These are phyloP conservation scores for Callimorpha dominula DNA, from an alignment of 2,888 invertebrate species.

Conservation along the genomic window DNA sequence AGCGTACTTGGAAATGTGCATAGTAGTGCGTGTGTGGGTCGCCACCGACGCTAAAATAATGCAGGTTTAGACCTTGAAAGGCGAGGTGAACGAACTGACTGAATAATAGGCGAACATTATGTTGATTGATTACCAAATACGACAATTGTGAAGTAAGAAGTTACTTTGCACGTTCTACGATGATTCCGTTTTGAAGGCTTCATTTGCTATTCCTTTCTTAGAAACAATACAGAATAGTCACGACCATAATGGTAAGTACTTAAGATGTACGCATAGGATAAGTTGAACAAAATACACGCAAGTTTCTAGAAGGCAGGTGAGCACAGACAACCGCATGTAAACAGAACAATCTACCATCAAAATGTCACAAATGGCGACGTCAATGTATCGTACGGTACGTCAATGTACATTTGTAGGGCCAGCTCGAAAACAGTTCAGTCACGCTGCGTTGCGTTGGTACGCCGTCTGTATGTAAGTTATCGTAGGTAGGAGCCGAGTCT, in stretches of 20 bases:
- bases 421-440: constrained; percentile 58
- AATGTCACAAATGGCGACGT: constrained; percentile 75
- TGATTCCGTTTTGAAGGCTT: constrained; percentile 42
- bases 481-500: constrained; percentile 41
- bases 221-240: constrained; percentile 62
- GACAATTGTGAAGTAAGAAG: constrained; percentile 61
- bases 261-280: constrained; percentile 75
- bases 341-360: constrained; percentile 81
- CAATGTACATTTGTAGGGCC: constrained; percentile 67
- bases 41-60: constrained; percentile 74
- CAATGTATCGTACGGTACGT: constrained; percentile 58
- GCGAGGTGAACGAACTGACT: constrained; percentile 75
- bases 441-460: constrained; percentile 61
- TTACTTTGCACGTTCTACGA: constrained; percentile 56
- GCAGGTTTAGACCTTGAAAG: constrained; percentile 74
- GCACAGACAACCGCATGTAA: constrained; percentile 66
- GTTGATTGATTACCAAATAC: constrained; percentile 73
- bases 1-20: constrained; percentile 81
- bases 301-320: constrained; percentile 63
- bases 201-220: constrained; percentile 62
- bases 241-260: constrained; percentile 64
- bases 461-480: constrained; percentile 61
- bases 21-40: constrained; percentile 74
- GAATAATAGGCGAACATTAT: constrained; percentile 67
- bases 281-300: constrained; percentile 63